These are phyloP conservation scores for Tolmerus cingulatus DNA, from an alignment of 2,888 invertebrate species.

Conservation along the genomic window DNA sequence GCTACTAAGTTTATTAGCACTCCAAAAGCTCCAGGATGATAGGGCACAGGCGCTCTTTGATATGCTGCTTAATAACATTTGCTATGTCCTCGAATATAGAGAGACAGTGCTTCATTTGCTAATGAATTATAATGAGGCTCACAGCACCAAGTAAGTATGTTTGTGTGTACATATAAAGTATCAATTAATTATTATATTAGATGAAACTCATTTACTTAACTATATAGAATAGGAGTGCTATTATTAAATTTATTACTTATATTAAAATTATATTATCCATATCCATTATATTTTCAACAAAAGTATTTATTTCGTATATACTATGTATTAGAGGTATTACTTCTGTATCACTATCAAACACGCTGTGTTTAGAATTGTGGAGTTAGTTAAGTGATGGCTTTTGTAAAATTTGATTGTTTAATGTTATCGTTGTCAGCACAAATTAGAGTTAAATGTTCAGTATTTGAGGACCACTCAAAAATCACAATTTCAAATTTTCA, in stretches of 20 bases:
- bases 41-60: slow-evolving; percentile 80
- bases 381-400: background rate
- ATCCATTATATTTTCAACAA: too few relatives aligned
- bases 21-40: slow-evolving; percentile 79
- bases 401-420: background rate
- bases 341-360: too few relatives aligned
- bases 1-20: slow-evolving; percentile 79
- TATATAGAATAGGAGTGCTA: background rate
- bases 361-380: background rate
- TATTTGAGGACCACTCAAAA: background rate
- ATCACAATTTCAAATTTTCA: background rate
- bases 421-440: background rate
- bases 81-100: slow-evolving; percentile 93
- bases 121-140: slow-evolving; percentile 82
- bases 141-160: slow-evolving; percentile 79
- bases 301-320: too few relatives aligned
- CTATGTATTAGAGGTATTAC: too few relatives aligned
- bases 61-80: slow-evolving; percentile 88
- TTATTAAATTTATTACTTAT: too few relatives aligned
- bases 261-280: too few relatives aligned
- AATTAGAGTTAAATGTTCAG: background rate
- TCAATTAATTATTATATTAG: background rate
- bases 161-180: background rate
- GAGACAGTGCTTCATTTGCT: slow-evolving; percentile 85
- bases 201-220: too few relatives aligned